phyloP scores from a whole-genome alignment of 2,888 invertebrate genomes.

The Diaperis boleti region DNA sequence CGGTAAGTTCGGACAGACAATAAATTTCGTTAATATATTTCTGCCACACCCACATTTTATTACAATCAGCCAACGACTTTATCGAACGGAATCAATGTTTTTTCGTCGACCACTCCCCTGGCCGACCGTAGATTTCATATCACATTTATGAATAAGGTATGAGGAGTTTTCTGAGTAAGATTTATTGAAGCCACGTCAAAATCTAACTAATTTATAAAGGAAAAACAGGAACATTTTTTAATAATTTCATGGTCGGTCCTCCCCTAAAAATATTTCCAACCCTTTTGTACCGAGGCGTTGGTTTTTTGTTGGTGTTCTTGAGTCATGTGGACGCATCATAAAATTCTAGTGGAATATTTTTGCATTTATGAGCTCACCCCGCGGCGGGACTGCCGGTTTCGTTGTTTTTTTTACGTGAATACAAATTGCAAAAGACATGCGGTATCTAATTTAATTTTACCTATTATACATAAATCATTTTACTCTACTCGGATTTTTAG shows the following conservation, averaged over 20 bases:
- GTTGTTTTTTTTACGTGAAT: conserved; percentile 7
- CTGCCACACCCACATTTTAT: conserved; percentile 60
- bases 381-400: conserved; percentile 4
- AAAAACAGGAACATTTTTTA: conserved; percentile 46
- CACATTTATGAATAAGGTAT: conserved; percentile 58
- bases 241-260: not conserved
- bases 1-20: conserved; percentile 57
- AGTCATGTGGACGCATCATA: conserved; percentile 3
- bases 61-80: conserved; percentile 49
- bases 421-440: conserved; percentile 22
- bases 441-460: conserved; percentile 29
- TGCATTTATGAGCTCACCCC: conserved; percentile 26
- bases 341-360: conserved; percentile 30
- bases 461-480: conserved; percentile 21
- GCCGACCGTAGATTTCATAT: conserved; percentile 57
- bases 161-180: conserved; percentile 56
- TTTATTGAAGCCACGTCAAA: conserved; percentile 59
- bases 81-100: conserved; percentile 34
- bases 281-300: not conserved
- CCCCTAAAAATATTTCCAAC: conserved; percentile 1
- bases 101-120: conserved; percentile 40
- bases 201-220: conserved; percentile 56
- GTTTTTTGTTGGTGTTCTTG: conserved; percentile 1
- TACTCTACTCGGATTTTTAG: conserved; percentile 6
- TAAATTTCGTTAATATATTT: conserved; percentile 62